Evolutionary conservation across 2,888 invertebrate genomes (phyloP).

Genomic region (Pandemis cinnamomeana): DNA sequence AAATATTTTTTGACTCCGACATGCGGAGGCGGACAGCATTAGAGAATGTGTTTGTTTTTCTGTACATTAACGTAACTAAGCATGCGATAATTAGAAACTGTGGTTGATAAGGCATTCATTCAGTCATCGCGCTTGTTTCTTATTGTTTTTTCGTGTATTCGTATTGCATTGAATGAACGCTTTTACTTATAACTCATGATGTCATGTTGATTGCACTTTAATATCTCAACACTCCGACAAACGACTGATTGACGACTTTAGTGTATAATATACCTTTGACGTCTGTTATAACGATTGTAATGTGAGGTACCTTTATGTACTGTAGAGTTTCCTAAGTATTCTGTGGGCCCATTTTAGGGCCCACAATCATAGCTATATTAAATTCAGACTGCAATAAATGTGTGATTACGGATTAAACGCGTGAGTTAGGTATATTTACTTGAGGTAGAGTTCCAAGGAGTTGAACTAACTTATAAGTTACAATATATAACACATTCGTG

Average conservation of each 20-base stretch:
- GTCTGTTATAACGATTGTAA: too few relatives aligned
- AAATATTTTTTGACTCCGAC: not conserved
- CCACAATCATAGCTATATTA: too few relatives aligned
- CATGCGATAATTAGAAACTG: slow-evolving; percentile 13
- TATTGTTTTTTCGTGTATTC: not conserved
- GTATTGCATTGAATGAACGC: not conserved
- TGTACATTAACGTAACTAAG: slow-evolving; percentile 8
- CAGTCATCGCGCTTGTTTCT: not conserved
- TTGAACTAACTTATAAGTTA: too few relatives aligned
- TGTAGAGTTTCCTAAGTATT: too few relatives aligned
- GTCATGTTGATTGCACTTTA: not conserved
- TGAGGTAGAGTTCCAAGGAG: too few relatives aligned
- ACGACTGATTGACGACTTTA: not conserved
- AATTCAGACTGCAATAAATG: too few relatives aligned
- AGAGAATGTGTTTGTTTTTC: slow-evolving; percentile 5
- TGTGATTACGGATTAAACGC: too few relatives aligned
- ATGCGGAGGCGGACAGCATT: slow-evolving; percentile 2
- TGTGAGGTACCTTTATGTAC: too few relatives aligned
- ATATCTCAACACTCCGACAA: not conserved
- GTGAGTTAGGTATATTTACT: too few relatives aligned
- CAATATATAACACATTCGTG: too few relatives aligned
- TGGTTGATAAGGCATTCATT: slow-evolving; percentile 6
- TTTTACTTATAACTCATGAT: not conserved
- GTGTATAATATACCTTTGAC: too few relatives aligned
- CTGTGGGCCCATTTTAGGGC: too few relatives aligned